These are phyloP conservation scores for Caenorhabditis sp. DNA, from an alignment of 2,888 invertebrate genomes.

Conservation along the genomic window DNA sequence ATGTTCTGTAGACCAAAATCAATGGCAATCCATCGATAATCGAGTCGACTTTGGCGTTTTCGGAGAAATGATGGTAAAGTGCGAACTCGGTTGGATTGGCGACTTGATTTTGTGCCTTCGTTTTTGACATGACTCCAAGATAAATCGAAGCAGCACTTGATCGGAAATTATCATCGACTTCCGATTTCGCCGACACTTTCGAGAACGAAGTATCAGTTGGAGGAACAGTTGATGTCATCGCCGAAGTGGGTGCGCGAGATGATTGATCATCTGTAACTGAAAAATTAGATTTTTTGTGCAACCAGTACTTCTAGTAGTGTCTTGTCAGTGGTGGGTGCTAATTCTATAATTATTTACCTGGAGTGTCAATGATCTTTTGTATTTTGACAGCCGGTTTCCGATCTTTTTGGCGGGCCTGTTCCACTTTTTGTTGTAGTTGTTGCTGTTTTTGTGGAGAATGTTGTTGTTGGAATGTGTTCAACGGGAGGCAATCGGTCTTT, in stretches of 20 bases:
- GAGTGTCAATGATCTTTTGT: neutral
- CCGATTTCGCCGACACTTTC: neutral
- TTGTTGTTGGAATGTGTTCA: neutral
- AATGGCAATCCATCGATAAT: neutral
- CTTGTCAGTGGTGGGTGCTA: too few species aligned
- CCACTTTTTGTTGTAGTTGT: neutral
- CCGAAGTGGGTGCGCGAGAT: neutral
- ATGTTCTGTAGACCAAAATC: neutral
- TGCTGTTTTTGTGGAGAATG: neutral
- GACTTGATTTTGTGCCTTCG: neutral
- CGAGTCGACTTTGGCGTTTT: neutral
- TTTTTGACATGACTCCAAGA: neutral
- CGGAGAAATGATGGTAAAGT: neutral
- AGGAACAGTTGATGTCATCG: neutral
- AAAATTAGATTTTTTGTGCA: too few species aligned
- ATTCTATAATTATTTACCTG: too few species aligned
- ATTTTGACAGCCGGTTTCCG: neutral
- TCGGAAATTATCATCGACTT: neutral
- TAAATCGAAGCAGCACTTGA: neutral
- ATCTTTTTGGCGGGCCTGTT: too few species aligned
- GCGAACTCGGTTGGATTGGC: neutral
- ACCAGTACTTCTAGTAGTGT: too few species aligned
- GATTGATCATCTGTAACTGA: neutral
- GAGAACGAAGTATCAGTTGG: neutral
- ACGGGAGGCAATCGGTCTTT: neutral